phyloP scores from a whole-genome alignment of 2,113 vertebrate species.

The Emydura subglobosa region DNA sequence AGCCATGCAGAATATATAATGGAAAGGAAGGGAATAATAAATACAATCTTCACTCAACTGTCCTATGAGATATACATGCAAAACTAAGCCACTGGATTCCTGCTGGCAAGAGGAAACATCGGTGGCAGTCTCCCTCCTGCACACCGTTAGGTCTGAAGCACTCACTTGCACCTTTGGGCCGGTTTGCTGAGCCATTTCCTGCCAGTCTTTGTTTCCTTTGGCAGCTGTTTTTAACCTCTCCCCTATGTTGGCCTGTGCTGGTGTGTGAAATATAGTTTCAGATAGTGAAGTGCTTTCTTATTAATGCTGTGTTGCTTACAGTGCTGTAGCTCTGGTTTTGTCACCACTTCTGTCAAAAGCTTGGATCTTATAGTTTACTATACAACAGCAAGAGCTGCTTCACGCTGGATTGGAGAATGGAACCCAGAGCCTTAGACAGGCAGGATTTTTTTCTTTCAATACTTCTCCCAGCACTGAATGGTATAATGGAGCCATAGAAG shows the following conservation, averaged over 20 bases:
- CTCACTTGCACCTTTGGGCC: neutral
- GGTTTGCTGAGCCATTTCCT: neutral
- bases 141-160: neutral
- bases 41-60: neutral
- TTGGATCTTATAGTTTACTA: fast-evolving
- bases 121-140: fast-evolving
- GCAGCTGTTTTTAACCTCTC: neutral
- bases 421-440: neutral
- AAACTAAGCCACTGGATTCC: neutral
- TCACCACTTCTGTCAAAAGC: neutral
- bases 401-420: neutral
- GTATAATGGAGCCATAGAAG: neutral
- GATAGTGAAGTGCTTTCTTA: neutral
- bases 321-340: neutral
- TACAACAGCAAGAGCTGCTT: neutral
- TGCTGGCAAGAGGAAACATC: neutral
- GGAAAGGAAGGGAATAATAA: neutral
- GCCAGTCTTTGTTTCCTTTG: neutral
- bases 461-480: fast-evolving
- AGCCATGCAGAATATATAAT: neutral
- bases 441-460: fast-evolving
- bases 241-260: neutral
- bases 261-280: neutral
- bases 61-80: neutral
- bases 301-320: neutral